Base-by-base conservation (phyloP, 2,888 invertebrate species). In the Acleris literana region DNA sequence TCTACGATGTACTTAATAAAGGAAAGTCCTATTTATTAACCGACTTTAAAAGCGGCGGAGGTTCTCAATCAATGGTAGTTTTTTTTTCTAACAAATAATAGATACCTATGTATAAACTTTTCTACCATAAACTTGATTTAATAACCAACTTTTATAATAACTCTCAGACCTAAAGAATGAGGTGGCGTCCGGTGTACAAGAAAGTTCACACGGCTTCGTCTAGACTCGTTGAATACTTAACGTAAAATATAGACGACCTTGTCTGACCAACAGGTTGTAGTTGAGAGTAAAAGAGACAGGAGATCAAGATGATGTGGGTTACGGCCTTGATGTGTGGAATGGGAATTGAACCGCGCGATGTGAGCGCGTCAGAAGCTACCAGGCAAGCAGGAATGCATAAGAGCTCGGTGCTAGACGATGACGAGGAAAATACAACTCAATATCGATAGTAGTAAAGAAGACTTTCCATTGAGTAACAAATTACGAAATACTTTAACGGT, bases 311-410 rank as follows among this genome's bases (percentile, higher is more conserved):
- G 82, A 83, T 85, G 84, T 83, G 81, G 80, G 83, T 78, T 78
- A 80, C 80, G 88, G 86, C 89, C 90, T 90, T 90, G 87, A 89
- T 90, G 80, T 84, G 81, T 85, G 84, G 84, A 84, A 84, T 81
- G 82, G 83, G 82, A 85, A 81, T 78, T 75, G 79, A 81, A 78
- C 75, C 80, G 80, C 80, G 83, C 80, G 84, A 80, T 79, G 82
- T 85, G 86, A 87, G 88, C 87, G 85, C 80, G 85, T 81, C 81
- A 72, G 72, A 78, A 76, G 79, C 81, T 90, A 91, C 90, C 78
- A 90, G 89, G 90, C 77, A 74, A 71, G 68, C 85, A 91, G 83
- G 83, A 83, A 77, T 71, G 71, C 71, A 70, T 73, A 72, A 75
- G 78, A 83, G 82, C 70, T 72, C 69, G 64, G 70, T 67, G 29